Base-by-base conservation (phyloP, 2,888 invertebrate genomes). In the Microctonus hyperodae region DNA sequence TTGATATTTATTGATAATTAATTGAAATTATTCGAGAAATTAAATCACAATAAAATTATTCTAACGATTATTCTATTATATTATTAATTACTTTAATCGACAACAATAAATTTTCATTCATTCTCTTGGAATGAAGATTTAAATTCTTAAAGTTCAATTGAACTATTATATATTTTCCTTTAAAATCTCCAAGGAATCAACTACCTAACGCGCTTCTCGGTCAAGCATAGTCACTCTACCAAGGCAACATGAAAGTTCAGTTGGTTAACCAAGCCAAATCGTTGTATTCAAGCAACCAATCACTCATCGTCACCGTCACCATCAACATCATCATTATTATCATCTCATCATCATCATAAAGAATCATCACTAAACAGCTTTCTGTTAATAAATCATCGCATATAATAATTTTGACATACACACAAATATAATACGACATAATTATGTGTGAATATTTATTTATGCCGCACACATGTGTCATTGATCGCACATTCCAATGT, bases 401-500 rank as follows among this genome's bases (percentile, higher is more conserved):
- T n/a, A n/a, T n/a, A n/a, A n/a, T n/a, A n/a, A n/a, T n/a, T n/a
- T n/a, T n/a, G n/a, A n/a, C n/a, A n/a, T n/a, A n/a, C n/a, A n/a
- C n/a, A 35, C 35, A 44, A 6, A 44, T 16, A 5, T n/a, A 16
- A 44, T 16, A 16, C 6, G 9, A 7, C 16, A 44, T 16, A 16
- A 16, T 44, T 44, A 44, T 16, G 5, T n/a, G 1, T 44, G 16
- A 16, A n/a, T n/a, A 44, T n/a, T 44, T 44, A 16, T 44, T n/a
- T 16, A 16, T 16, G 6, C 16, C 1, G 16, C 44, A 44, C 44
- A 73, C 72, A 73, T 75, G 66, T 78, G 76, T 76, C 74, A 75
- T 76, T 74, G 72, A 74, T 72, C 72, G 65, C 72, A 69, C 80
- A 81, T 81, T 80, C 79, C 79, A 72, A 81, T 79, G 75, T 73